phyloP scores from a whole-genome alignment of 92 coral and sea anemone genomes.

The Isaurus tuberculatus region DNA sequence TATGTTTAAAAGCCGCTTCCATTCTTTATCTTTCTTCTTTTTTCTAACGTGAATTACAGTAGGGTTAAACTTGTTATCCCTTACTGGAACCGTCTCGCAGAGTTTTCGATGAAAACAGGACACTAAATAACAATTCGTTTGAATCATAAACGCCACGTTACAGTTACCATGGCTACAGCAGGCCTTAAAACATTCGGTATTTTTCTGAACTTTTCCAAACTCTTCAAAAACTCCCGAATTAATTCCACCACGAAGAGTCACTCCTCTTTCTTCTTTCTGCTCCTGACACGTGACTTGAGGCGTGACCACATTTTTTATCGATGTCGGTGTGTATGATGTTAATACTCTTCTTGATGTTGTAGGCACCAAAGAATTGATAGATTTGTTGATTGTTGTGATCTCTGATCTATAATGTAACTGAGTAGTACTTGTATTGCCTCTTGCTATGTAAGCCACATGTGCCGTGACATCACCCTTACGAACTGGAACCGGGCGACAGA shows the following conservation, averaged over 20 bases:
- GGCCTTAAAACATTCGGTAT: constrained; percentile 52
- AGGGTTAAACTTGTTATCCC: constrained; percentile 55
- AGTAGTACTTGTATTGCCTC: not conserved
- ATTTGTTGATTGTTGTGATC: not conserved
- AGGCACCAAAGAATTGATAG: not conserved
- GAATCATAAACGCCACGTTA: constrained; percentile 78
- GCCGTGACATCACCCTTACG: constrained; percentile 54
- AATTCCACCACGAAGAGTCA: constrained; percentile 78
- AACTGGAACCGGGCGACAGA: constrained; percentile 69
- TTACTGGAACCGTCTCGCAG: constrained; percentile 72
- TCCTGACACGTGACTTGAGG: constrained; percentile 53
- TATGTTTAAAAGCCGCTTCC: constrained; percentile 58
- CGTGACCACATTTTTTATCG: too few relatives aligned
- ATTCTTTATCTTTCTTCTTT: constrained; percentile 49
- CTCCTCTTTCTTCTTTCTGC: constrained; percentile 45
- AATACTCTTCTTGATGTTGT: not conserved
- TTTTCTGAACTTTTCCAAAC: constrained; percentile 61
- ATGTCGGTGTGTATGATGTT: not conserved
- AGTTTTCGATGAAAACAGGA: constrained; percentile 64
- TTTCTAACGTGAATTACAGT: constrained; percentile 70
- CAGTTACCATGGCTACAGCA: constrained; percentile 73
- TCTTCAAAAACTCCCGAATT: constrained; percentile 80
- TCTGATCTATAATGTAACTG: not conserved
- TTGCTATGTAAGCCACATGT: constrained; percentile 59
- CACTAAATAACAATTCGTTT: constrained; percentile 72